Conservation (phyloP, 2,888 invertebrate genomes). For the Caenorhabditis angaria region DNA sequence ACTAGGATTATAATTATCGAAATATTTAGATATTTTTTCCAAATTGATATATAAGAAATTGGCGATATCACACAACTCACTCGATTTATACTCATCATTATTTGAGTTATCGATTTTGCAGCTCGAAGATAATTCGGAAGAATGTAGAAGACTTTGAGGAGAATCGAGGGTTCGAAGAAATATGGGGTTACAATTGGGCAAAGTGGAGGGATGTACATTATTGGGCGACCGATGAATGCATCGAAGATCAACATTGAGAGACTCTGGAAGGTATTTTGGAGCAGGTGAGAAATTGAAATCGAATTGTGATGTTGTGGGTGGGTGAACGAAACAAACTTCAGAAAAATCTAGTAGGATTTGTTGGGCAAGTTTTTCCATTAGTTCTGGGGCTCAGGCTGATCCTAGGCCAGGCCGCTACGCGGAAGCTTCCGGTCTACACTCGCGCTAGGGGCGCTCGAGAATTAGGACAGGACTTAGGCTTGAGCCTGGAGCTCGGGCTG, state of each 20-base stretch:
- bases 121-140: not conserved
- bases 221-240: slow-evolving; percentile 13
- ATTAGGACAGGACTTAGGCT: too few relatives aligned
- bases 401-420: too few relatives aligned
- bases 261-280: not conserved
- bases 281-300: too few relatives aligned
- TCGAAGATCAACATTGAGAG: slow-evolving; percentile 10
- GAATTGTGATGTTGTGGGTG: too few relatives aligned
- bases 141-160: slow-evolving; percentile 21
- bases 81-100: slow-evolving; percentile 22
- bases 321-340: too few relatives aligned
- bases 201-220: slow-evolving; percentile 14
- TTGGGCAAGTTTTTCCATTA: too few relatives aligned
- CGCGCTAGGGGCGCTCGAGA: too few relatives aligned
- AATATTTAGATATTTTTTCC: slow-evolving; percentile 12
- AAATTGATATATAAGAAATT: not conserved
- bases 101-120: slow-evolving; percentile 23
- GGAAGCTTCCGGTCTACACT: too few relatives aligned
- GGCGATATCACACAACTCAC: slow-evolving; percentile 26
- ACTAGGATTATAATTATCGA: too few relatives aligned
- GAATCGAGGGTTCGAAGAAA: slow-evolving; percentile 5
- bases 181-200: slow-evolving; percentile 15
- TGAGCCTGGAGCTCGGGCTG: too few relatives aligned
- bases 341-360: too few relatives aligned
- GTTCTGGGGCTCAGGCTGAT: too few relatives aligned